phyloP scores from a whole-genome alignment of 2,888 invertebrate species.

The Phaedon cochleariae region DNA sequence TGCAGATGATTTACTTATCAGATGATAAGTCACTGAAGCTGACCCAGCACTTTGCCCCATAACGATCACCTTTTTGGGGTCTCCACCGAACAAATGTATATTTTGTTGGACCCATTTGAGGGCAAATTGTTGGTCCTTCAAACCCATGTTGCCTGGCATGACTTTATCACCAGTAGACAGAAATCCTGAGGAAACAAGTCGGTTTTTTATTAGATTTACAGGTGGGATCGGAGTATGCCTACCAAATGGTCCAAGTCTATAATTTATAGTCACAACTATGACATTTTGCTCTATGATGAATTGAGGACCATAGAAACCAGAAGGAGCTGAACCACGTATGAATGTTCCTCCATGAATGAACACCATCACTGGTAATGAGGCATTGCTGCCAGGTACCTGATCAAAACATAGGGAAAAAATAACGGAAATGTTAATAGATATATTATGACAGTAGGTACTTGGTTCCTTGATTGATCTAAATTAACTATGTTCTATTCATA shows the following conservation, averaged over 20 bases:
- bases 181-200: background rate
- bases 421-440: too few species aligned
- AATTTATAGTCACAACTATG: conserved; percentile 45
- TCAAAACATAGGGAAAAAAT: too few species aligned
- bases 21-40: conserved; percentile 48
- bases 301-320: conserved; percentile 15
- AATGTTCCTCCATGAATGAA: conserved; percentile 46
- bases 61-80: conserved; percentile 42
- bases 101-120: conserved; percentile 12
- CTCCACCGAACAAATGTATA: conserved; percentile 16
- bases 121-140: conserved; percentile 18
- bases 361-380: conserved; percentile 44
- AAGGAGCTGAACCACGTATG: conserved; percentile 15
- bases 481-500: background rate
- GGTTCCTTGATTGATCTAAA: too few species aligned
- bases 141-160: conserved; percentile 15
- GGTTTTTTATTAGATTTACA: too few species aligned
- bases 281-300: conserved; percentile 27
- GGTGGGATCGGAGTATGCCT: too few species aligned
- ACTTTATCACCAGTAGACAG: background rate
- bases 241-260: conserved; percentile 28
- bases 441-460: too few species aligned
- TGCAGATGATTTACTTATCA: conserved; percentile 31
- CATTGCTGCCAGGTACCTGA: conserved; percentile 31
- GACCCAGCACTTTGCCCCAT: conserved; percentile 53